A percentile compares a stretch with the other conserved stretches of the same genome.
These are phyloP conservation scores for Drosophila kurseongensis DNA, from an alignment of 1,140 invertebrate species.

Conservation along the genomic window DNA sequence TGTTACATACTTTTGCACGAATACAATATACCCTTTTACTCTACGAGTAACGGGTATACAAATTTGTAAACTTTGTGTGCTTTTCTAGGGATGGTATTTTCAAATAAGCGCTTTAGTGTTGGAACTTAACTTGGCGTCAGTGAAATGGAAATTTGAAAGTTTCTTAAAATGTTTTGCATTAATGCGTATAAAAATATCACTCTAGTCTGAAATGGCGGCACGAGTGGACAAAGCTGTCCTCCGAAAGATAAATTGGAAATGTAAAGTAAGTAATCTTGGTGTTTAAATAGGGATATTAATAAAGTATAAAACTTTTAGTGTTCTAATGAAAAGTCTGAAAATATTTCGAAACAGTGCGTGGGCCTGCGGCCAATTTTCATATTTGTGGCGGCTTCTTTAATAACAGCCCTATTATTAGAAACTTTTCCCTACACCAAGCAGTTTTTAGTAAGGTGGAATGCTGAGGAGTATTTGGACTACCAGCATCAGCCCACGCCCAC, in stretches of 20 bases:
- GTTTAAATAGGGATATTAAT: not conserved
- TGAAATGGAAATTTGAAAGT: not conserved
- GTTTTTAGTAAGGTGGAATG: no score
- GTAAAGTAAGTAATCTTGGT: not conserved
- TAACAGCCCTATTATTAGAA: no score
- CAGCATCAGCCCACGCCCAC: no score
- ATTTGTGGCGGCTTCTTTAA: not conserved
- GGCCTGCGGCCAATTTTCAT: conserved; percentile 29
- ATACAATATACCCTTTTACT: no score
- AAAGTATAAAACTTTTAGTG: not conserved
- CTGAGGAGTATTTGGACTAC: no score
- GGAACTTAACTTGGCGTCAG: no score
- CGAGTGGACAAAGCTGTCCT: not conserved
- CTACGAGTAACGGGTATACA: no score
- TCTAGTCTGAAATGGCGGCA: conserved; percentile 19
- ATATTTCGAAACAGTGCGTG: no score
- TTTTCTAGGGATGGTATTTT: not conserved
- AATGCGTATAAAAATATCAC: conserved; percentile 9
- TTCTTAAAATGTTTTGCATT: conserved; percentile 3
- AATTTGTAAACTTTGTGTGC: no score
- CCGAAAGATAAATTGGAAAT: not conserved
- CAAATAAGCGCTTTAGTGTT: not conserved
- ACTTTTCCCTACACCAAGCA: no score
- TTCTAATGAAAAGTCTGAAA: not conserved
- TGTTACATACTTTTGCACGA: no score